Evolutionary conservation across 2,888 invertebrate genomes (phyloP), one percentile per base, ranked within the genome.

Genomic region (Chymomyza fuscimana): DNA sequence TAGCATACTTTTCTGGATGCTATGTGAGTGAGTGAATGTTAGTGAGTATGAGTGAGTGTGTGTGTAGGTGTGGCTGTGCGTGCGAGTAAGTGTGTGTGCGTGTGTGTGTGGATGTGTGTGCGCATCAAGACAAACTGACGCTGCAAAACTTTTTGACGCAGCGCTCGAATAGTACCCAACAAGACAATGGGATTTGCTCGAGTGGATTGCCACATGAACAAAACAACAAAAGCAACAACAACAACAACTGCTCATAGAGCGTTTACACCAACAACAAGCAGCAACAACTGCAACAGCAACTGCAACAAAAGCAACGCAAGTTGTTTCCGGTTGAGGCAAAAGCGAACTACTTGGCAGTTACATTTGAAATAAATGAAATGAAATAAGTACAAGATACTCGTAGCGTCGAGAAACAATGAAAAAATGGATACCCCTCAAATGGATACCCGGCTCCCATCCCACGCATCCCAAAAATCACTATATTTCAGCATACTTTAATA

Each of bases 331-430:
- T 46, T 46, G 4, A 46, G 12, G 40, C 40, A 46, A 46, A 51
- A n/a, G 51, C 51, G 6, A 10, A 16, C 51, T 51, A 7, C 77
- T 77, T 79, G 71, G 74, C 78, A 70, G 73, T 66, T 72, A 60
- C 67, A 72, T 64, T 46, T 58, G 54, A 67, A 77, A 72, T 61
- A 81, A 80, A 78, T 79, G 72, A 74, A 79, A 80, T 80, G 72
- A 80, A 72, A 82, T 81, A 81, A 81, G 82, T 81, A 78, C 76
- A 60, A 76, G 76, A 78, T 82, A 73, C 32, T 32, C 32, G 9
- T 63, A 64, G 70, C 46, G 60, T 15, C 10, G 10, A 46, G 15
- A 29, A 52, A 10, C 63, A 73, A 73, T 80, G 78, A 73, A 67
- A 72, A 73, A 68, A 63, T 56, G 40, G 25, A 25, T 25, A 22